Percentiles rank a stretch among this genome's conserved stretches.
These are phyloP conservation scores for Himantopus leucocephalus DNA, from an alignment of 2,113 vertebrate species.

Conservation along the genomic window DNA sequence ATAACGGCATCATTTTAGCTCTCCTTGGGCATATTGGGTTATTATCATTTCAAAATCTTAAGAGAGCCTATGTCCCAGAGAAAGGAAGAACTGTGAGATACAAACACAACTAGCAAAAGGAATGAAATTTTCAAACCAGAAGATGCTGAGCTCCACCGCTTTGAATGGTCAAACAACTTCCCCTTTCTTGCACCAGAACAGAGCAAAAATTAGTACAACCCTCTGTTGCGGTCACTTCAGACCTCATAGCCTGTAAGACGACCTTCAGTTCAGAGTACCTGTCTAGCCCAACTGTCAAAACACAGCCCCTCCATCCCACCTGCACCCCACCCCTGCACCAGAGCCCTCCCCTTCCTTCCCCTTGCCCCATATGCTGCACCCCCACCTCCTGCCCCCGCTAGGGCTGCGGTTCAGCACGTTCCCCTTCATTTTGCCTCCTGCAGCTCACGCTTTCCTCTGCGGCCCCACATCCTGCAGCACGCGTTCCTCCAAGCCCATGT, in stretches of 20 bases:
- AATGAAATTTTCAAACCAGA: neutral
- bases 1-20: rapidly evolving
- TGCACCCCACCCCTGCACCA: neutral
- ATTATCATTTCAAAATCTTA: neutral
- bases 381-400: neutral
- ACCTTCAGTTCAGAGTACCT: neutral
- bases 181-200: neutral
- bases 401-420: neutral
- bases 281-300: neutral
- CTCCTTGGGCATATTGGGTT: neutral
- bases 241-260: rapidly evolving
- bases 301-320: neutral
- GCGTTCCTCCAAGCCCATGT: neutral
- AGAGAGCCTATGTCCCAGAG: neutral
- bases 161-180: neutral
- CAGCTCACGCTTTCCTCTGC: neutral
- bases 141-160: neutral
- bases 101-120: neutral
- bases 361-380: neutral
- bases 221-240: rapidly evolving
- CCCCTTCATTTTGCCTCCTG: neutral
- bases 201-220: neutral
- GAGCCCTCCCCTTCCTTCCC: neutral
- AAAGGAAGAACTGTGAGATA: neutral
- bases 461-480: neutral